Conservation (phyloP, 2,113 vertebrate species). For the Lasiurus cinereus region DNA sequence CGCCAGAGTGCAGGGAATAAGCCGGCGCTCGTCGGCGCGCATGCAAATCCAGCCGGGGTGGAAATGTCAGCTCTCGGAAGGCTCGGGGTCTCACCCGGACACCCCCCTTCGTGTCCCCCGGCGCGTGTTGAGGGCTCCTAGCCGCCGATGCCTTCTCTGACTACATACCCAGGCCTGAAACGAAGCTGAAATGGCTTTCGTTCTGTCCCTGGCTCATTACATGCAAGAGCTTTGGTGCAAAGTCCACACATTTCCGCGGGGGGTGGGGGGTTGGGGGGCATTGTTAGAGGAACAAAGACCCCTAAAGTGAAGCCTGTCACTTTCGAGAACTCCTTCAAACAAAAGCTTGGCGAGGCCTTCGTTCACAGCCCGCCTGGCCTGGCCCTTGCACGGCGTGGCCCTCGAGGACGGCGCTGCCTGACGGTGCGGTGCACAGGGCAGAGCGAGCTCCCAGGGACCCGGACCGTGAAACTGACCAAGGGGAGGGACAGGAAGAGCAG, state of each 20-base stretch:
- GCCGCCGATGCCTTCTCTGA: not conserved
- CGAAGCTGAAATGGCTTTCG: not conserved
- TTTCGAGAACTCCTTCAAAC: slow-evolving; percentile 55
- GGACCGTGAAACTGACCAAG: not conserved
- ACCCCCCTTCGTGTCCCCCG: not conserved
- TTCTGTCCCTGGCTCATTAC: slow-evolving; percentile 48
- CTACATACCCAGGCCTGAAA: not conserved
- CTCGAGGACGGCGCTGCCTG: not conserved
- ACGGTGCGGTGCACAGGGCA: not conserved
- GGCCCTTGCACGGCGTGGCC: not conserved
- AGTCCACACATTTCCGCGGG: not conserved
- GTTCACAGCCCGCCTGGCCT: not conserved
- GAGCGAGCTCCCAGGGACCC: not conserved
- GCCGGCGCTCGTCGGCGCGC: fast-evolving
- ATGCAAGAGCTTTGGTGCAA: not conserved
- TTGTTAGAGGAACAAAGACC: slow-evolving; percentile 60
- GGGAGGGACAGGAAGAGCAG: not conserved
- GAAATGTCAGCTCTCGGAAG: not conserved
- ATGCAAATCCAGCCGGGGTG: not conserved
- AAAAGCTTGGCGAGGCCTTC: slow-evolving; percentile 39
- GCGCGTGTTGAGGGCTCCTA: not conserved
- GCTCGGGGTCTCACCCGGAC: not conserved
- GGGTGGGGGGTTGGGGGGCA: not conserved
- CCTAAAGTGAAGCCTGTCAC: slow-evolving; percentile 55
- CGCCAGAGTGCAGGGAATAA: fast-evolving